Evolutionary conservation across 1,140 invertebrate genomes (phyloP), one percentile per base, ranked within the genome.

Genomic region (Antheraea pernyi): DNA sequence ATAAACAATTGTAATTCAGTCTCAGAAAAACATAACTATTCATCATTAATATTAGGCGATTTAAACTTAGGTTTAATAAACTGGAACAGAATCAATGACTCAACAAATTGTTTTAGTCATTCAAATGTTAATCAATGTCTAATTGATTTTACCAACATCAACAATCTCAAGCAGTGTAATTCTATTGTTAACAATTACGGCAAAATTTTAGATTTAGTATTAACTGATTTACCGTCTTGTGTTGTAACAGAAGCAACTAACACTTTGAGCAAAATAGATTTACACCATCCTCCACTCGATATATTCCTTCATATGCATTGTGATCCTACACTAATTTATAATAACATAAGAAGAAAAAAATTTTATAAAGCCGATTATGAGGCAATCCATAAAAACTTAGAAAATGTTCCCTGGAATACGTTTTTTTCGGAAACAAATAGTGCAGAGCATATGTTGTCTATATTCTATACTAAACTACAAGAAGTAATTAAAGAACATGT

Each of bases 331-430:
- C 37, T 36, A 53, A 36, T 42, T 46, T 11, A 13, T 18, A 19
- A 18, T 60, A 36, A 22, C 19, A 58, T 7, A 18, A 53, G 18
- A 19, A 30, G 70, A 58, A 30, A 19, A 16, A 19, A 78, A 74
- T 59, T 79, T 69, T 70, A 42, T 59, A 77, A 71, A 71, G 75
- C 70, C n/a, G 64, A 77, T 66, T 75, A 72, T 37, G 36, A 72
- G 5, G 3, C 37, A 7, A 71, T 79, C n/a, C 67, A 59, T 19
- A 16, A 65, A 19, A 19, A 69, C 8, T 42, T 79, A 19, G 22
- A n/a, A 0, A 16, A 62, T 11, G 60, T 68, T 16, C 59, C 69
- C 36, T 79, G 77, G 74, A 11, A 37, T 37, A 19, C 46, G 3
- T 16, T 72, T 16, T 70, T 73, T 65, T 4, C 19, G 13, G 39